phyloP scores from a whole-genome alignment of 2,888 invertebrate genomes.

The Ectemnius cavifrons region DNA sequence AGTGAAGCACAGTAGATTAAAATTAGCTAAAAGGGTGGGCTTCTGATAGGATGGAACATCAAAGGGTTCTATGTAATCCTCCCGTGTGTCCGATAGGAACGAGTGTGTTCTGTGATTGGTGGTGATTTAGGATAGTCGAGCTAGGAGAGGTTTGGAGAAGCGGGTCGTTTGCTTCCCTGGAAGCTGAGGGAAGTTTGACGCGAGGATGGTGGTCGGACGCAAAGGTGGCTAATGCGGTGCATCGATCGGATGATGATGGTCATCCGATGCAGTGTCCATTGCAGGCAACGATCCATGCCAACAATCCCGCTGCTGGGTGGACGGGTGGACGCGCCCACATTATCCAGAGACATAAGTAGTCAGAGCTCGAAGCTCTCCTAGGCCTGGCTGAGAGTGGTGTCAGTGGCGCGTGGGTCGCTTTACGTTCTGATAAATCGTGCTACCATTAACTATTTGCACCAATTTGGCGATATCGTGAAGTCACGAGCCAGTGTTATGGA shows the following conservation, averaged over 20 bases:
- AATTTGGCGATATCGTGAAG: conserved; percentile 28
- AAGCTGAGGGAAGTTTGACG: conserved; percentile 29
- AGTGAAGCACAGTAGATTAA: too few relatives aligned
- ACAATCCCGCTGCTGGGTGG: too few relatives aligned
- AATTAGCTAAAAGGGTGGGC: too few relatives aligned
- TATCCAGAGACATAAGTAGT: too few relatives aligned
- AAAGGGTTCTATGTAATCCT: too few relatives aligned
- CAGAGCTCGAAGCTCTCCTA: conserved; percentile 23
- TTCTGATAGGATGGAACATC: too few relatives aligned
- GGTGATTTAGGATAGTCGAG: too few relatives aligned
- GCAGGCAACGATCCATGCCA: conserved; percentile 25
- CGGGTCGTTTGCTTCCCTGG: too few relatives aligned
- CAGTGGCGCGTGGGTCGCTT: conserved; percentile 40
- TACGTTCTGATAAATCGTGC: conserved; percentile 33
- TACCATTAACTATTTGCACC: conserved; percentile 35
- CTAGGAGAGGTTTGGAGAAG: too few relatives aligned
- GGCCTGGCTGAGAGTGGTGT: conserved; percentile 7
- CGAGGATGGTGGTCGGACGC: conserved; percentile 20
- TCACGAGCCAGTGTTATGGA: conserved; percentile 5
- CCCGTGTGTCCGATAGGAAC: too few relatives aligned
- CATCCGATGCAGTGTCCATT: conserved; percentile 35
- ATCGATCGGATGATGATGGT: conserved; percentile 42
- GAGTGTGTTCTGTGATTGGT: too few relatives aligned
- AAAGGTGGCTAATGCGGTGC: conserved; percentile 32
- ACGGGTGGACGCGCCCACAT: too few relatives aligned